Conservation (phyloP, 2,797 vertebrate genomes). For the Benthosema pterotum region DNA sequence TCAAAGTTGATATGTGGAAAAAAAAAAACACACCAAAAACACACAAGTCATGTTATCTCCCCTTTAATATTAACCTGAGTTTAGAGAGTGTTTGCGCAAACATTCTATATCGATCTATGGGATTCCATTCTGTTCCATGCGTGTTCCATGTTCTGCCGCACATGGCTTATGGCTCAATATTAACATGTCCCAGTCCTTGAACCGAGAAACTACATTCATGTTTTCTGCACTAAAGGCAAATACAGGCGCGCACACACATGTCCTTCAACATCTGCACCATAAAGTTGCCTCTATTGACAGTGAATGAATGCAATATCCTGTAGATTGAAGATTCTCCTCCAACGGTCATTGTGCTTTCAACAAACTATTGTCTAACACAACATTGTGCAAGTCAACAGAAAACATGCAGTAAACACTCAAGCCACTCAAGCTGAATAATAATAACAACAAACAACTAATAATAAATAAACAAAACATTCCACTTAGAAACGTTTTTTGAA, state of each 20-base stretch:
- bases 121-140: too few relatives aligned
- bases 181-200: background rate
- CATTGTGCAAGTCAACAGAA: slow-evolving; percentile 14
- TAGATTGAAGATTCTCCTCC: slow-evolving; percentile 19
- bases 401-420: too few relatives aligned
- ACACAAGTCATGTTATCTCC: too few relatives aligned
- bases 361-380: slow-evolving; percentile 49
- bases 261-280: slow-evolving; percentile 43
- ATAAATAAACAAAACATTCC: slow-evolving; percentile 37
- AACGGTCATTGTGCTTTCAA: slow-evolving; percentile 54
- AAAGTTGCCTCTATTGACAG: background rate
- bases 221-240: slow-evolving; percentile 18
- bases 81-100: too few relatives aligned
- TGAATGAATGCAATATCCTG: slow-evolving; percentile 48
- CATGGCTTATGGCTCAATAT: slow-evolving; percentile 4
- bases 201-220: too few relatives aligned
- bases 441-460: too few relatives aligned
- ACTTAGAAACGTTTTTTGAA: slow-evolving; percentile 28
- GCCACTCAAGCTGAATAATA: too few relatives aligned
- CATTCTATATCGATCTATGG: too few relatives aligned
- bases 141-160: too few relatives aligned
- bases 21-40: too few relatives aligned
- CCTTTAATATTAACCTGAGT: too few relatives aligned
- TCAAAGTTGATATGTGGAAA: too few relatives aligned
- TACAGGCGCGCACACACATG: slow-evolving; percentile 12